Evolutionary conservation across 2,113 vertebrate species (phyloP).

Genomic region (Phalacrocorax aristotelis): DNA sequence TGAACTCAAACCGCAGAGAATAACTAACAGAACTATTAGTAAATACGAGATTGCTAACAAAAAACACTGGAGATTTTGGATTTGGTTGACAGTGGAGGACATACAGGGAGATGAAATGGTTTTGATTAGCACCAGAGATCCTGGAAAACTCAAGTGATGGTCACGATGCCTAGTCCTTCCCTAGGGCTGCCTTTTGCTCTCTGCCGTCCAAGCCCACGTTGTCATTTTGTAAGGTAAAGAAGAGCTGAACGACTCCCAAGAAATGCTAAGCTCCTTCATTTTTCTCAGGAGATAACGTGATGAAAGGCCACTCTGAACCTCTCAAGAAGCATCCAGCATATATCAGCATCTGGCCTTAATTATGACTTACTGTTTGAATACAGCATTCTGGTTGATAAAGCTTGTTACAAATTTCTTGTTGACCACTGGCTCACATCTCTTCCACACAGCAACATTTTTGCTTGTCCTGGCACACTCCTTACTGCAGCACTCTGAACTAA

Average conservation of each 20-base stretch:
- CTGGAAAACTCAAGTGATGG: not conserved
- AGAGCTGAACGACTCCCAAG: not conserved
- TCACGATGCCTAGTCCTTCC: not conserved
- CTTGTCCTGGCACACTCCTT: not conserved
- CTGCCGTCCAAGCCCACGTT: not conserved
- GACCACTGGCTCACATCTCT: not conserved
- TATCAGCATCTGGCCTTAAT: not conserved
- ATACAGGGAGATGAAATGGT: not conserved
- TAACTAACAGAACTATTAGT: constrained; percentile 11
- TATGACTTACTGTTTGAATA: not conserved
- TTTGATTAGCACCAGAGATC: not conserved
- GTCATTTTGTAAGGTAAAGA: not conserved
- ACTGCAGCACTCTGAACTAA: not conserved
- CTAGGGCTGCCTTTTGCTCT: not conserved
- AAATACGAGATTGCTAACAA: constrained; percentile 9
- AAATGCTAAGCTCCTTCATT: not conserved
- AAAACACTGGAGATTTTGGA: not conserved
- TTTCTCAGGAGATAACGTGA: not conserved
- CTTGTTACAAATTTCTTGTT: not conserved
- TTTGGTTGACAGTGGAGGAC: not conserved
- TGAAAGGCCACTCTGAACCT: not conserved
- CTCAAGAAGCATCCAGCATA: not conserved
- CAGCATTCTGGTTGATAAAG: not conserved
- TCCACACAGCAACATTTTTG: not conserved
- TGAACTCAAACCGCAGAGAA: constrained; percentile 49